phyloP scores from a whole-genome alignment of 2,797 vertebrate species.

The Mionectes olivaceus region DNA sequence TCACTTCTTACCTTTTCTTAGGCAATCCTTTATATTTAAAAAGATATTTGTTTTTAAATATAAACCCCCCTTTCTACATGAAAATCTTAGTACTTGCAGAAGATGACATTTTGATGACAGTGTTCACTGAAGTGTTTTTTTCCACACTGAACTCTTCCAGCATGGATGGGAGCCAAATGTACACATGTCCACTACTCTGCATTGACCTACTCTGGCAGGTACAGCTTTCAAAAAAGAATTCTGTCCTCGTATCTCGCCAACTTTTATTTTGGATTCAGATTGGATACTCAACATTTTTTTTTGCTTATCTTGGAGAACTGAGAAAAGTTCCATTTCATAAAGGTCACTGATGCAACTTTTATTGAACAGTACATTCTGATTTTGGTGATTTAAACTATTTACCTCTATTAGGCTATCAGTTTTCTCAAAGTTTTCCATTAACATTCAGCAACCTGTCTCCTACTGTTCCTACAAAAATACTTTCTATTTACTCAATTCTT shows the following conservation, averaged over 20 bases:
- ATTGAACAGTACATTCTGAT: neutral
- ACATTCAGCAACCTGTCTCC: neutral
- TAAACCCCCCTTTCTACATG: neutral
- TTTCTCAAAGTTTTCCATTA: neutral
- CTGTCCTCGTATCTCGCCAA: neutral
- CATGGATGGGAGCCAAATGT: neutral
- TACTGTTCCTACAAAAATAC: neutral
- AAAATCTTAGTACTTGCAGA: neutral
- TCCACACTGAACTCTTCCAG: neutral
- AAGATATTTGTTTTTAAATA: neutral
- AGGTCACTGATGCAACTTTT: neutral
- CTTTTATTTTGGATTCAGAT: neutral
- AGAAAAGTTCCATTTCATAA: neutral
- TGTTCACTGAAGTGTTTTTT: neutral
- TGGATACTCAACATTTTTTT: neutral
- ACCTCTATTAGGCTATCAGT: neutral
- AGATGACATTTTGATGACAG: neutral
- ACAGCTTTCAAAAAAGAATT: neutral
- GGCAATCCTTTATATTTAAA: neutral
- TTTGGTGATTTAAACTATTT: neutral
- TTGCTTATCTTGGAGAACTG: neutral
- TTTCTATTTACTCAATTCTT: neutral
- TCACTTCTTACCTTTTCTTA: neutral
- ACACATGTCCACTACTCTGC: neutral
- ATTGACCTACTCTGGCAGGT: neutral